A percentile compares a stretch with the other conserved stretches of the same genome.
Conservation (phyloP, 2,888 invertebrate species). For the Cantharis rufa region DNA sequence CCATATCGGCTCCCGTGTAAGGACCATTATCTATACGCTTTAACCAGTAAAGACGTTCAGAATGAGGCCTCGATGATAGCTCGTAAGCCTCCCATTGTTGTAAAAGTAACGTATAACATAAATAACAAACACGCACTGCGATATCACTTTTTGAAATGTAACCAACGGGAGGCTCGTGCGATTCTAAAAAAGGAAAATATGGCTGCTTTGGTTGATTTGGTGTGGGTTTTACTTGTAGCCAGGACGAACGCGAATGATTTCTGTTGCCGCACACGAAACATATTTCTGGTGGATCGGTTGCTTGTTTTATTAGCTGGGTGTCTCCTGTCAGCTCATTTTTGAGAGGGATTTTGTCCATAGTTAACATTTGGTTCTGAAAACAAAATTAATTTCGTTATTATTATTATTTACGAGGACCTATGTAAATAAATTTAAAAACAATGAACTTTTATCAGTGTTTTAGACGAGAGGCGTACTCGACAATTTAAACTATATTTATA, state of each 20-base stretch:
- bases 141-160: constrained; percentile 55
- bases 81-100: constrained; percentile 95
- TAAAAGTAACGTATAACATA: constrained; percentile 83
- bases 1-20: constrained; percentile 87
- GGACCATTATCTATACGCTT: constrained; percentile 90
- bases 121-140: constrained; percentile 76
- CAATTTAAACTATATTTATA: neutral
- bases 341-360: constrained; percentile 60
- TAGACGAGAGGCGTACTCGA: neutral
- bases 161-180: constrained; percentile 84
- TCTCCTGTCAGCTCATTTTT: constrained; percentile 56
- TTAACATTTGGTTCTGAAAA: constrained; percentile 46
- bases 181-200: constrained; percentile 89
- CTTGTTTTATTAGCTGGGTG: constrained; percentile 31
- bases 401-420: neutral
- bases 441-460: neutral
- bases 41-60: constrained; percentile 89
- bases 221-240: constrained; percentile 69
- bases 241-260: constrained; percentile 65
- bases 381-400: neutral
- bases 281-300: constrained; percentile 46
- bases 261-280: constrained; percentile 78
- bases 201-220: constrained; percentile 74
- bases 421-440: neutral
- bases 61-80: constrained; percentile 76